phyloP scores from a whole-genome alignment of 2,797 vertebrate genomes.

The Erpetoichthys calabaricus region DNA sequence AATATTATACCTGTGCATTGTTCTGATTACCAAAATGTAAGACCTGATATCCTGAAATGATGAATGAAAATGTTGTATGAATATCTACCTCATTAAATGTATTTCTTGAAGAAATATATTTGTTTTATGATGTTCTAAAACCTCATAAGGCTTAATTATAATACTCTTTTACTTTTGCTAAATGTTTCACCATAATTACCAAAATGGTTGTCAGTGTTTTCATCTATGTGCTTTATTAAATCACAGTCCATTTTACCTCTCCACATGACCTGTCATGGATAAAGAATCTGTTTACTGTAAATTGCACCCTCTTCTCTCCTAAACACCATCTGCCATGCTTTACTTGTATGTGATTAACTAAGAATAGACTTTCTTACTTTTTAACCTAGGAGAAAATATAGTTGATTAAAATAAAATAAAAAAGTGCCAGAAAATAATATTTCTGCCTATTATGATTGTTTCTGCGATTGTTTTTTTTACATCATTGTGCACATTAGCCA shows the following conservation, averaged over 20 bases:
- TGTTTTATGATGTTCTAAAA: constrained; percentile 11
- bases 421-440: not conserved
- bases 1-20: no score
- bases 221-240: constrained; percentile 46
- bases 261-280: constrained; percentile 78
- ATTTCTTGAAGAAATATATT: not conserved
- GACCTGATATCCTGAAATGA: no score
- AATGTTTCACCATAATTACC: constrained; percentile 24
- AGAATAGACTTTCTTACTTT: constrained; percentile 48
- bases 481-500: no score
- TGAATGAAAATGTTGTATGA: no score
- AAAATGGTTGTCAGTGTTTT: constrained; percentile 35
- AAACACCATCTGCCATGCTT: constrained; percentile 71
- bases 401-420: constrained; percentile 10
- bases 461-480: no score
- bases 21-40: no score
- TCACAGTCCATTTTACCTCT: constrained; percentile 48
- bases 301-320: constrained; percentile 57
- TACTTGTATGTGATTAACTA: constrained; percentile 44
- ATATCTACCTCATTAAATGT: not conserved
- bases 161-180: constrained; percentile 21
- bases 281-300: constrained; percentile 93
- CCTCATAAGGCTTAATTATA: constrained; percentile 24
- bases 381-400: constrained; percentile 7
- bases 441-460: no score